These are phyloP conservation scores for Baronia brevicornis DNA, from an alignment of 2,888 invertebrate species.

Conservation along the genomic window DNA sequence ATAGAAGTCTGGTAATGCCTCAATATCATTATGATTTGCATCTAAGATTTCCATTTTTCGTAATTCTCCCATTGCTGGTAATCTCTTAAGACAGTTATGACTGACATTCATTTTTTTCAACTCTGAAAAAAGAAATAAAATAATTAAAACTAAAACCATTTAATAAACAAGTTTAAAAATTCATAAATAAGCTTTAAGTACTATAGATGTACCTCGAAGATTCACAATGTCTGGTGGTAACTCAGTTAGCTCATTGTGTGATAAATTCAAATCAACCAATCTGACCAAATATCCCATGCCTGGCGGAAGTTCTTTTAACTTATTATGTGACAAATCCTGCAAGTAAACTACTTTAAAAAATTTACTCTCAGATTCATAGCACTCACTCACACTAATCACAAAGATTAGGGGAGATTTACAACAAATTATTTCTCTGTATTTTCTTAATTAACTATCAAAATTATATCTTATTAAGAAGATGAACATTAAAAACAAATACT, in stretches of 20 bases:
- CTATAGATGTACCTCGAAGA: slow-evolving; percentile 80
- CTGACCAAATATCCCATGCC: slow-evolving; percentile 90
- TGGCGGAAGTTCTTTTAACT: slow-evolving; percentile 81
- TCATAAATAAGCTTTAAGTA: not conserved
- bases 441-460: no score
- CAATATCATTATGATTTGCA: slow-evolving; percentile 88
- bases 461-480: no score
- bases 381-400: no score
- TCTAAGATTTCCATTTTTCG: slow-evolving; percentile 84
- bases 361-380: no score
- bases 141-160: no score
- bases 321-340: slow-evolving; percentile 88
- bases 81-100: slow-evolving; percentile 79
- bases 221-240: slow-evolving; percentile 88
- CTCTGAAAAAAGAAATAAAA: no score
- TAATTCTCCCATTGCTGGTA: slow-evolving; percentile 83
- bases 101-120: slow-evolving; percentile 83
- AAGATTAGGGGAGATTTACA: no score
- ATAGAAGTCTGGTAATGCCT: slow-evolving; percentile 82
- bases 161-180: no score
- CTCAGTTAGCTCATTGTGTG: slow-evolving; percentile 83
- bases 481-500: no score
- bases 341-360: no score
- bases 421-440: no score
- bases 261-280: slow-evolving; percentile 81